phyloP scores from a whole-genome alignment of 37 sponge, comb jelly and placozoan species.

The Corticium candelabrum region DNA sequence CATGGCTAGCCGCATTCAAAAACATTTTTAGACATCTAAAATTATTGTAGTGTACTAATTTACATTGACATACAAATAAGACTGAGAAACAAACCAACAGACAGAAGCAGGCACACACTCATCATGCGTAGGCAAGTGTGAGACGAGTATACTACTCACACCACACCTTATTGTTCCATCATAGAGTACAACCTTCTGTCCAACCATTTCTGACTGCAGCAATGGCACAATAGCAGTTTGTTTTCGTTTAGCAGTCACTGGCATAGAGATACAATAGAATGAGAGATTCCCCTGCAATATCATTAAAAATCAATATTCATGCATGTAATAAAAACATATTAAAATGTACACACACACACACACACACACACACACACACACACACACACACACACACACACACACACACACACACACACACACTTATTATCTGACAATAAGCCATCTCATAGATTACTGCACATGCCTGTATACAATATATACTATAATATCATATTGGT shows the following conservation, averaged over 20 bases:
- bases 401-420: slow-evolving; percentile 40
- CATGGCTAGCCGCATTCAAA: too few relatives aligned
- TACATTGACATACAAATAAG: too few relatives aligned
- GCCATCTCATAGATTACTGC: too few relatives aligned
- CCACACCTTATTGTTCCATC: slow-evolving; percentile 45
- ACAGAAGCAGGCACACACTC: too few relatives aligned
- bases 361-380: slow-evolving; percentile 28
- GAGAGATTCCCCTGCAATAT: slow-evolving; percentile 71
- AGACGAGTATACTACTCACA: too few relatives aligned
- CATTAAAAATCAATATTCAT: slow-evolving; percentile 43
- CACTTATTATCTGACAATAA: slow-evolving; percentile 25
- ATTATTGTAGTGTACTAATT: too few relatives aligned
- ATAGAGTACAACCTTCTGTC: slow-evolving; percentile 64
- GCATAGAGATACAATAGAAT: slow-evolving; percentile 60
- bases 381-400: slow-evolving; percentile 28
- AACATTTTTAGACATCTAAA: too few relatives aligned
- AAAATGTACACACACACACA: slow-evolving; percentile 3
- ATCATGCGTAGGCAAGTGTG: too few relatives aligned
- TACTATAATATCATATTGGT: too few relatives aligned
- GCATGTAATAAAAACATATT: not conserved
- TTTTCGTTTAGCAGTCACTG: slow-evolving; percentile 78
- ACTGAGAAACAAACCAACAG: too few relatives aligned
- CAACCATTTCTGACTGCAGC: slow-evolving; percentile 53
- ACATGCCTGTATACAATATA: too few relatives aligned
- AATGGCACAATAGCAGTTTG: slow-evolving; percentile 84